A percentile compares a stretch with the other conserved stretches of the same genome.
These are phyloP conservation scores for Dioctria linearis DNA, from an alignment of 2,888 invertebrate species.

Conservation along the genomic window DNA sequence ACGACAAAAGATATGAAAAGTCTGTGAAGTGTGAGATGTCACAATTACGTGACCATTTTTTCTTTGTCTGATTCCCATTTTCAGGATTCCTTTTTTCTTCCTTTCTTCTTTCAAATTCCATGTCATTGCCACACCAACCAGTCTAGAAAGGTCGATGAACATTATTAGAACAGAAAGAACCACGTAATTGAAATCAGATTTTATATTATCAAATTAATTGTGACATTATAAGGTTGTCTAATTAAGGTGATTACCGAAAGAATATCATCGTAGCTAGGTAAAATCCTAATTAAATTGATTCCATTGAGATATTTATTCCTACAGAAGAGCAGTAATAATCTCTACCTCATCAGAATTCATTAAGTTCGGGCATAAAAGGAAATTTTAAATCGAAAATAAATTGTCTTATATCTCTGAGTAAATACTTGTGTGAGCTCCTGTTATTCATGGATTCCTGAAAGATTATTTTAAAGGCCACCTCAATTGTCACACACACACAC, in stretches of 20 bases:
- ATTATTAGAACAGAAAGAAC: too few relatives aligned
- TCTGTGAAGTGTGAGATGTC: not conserved
- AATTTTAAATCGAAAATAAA: not conserved
- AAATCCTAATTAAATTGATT: not conserved
- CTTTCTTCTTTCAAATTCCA: not conserved
- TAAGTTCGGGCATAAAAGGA: not conserved
- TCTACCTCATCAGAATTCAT: not conserved
- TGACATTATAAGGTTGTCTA: not conserved
- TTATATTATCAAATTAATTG: too few relatives aligned
- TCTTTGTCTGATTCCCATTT: not conserved
- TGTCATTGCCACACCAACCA: not conserved
- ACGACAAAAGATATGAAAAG: not conserved
- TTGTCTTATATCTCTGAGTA: not conserved
- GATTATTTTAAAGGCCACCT: not conserved
- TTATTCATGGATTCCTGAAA: not conserved
- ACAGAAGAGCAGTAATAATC: not conserved
- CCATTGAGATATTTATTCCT: too few relatives aligned
- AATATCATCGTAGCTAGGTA: not conserved
- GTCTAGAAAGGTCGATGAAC: too few relatives aligned
- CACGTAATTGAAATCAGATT: too few relatives aligned
- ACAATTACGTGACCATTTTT: conserved; percentile 14
- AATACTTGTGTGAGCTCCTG: not conserved
- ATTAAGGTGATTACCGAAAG: not conserved
- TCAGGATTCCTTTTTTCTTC: not conserved
- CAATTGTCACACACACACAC: too few relatives aligned